Conservation (phyloP, 2,113 vertebrate species). For the Pica pica region DNA sequence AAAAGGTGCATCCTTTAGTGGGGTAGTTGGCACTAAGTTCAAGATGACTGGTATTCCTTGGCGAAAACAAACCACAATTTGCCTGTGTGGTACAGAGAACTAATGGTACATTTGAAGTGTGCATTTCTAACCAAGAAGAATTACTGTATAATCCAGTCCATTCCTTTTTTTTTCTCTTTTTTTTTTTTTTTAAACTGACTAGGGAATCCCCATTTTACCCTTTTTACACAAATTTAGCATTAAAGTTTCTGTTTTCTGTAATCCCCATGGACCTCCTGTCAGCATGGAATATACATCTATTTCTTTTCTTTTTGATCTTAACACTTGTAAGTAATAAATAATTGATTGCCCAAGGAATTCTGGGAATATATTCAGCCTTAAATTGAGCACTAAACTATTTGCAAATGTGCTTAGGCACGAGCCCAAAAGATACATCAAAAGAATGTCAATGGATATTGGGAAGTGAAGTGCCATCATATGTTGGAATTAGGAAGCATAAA, state of each 20-base stretch:
- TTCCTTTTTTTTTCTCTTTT: neutral
- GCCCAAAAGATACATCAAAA: conserved; percentile 66
- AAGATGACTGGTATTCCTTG: neutral
- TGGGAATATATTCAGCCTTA: conserved; percentile 69
- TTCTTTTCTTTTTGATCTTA: conserved; percentile 69
- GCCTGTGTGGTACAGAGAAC: neutral
- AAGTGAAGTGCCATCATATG: conserved; percentile 35
- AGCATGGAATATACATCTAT: conserved; percentile 50
- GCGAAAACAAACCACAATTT: neutral
- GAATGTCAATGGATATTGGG: conserved; percentile 55
- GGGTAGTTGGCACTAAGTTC: neutral
- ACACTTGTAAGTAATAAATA: conserved; percentile 75
- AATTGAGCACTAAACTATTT: conserved; percentile 69
- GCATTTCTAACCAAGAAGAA: conserved; percentile 9
- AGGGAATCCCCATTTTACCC: conserved; percentile 22
- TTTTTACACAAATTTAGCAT: conserved; percentile 61
- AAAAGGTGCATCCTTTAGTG: neutral
- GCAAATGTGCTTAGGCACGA: conserved; percentile 67
- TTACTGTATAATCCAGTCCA: neutral
- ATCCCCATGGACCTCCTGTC: conserved; percentile 46
- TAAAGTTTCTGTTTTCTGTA: conserved; percentile 43
- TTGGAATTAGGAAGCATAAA: conserved; percentile 42
- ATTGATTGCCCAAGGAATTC: conserved; percentile 71
- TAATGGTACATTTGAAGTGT: neutral
- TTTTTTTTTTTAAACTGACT: neutral